These are phyloP conservation scores for Sparidentex hasta DNA, from an alignment of 2,797 vertebrate species.

Conservation along the genomic window DNA sequence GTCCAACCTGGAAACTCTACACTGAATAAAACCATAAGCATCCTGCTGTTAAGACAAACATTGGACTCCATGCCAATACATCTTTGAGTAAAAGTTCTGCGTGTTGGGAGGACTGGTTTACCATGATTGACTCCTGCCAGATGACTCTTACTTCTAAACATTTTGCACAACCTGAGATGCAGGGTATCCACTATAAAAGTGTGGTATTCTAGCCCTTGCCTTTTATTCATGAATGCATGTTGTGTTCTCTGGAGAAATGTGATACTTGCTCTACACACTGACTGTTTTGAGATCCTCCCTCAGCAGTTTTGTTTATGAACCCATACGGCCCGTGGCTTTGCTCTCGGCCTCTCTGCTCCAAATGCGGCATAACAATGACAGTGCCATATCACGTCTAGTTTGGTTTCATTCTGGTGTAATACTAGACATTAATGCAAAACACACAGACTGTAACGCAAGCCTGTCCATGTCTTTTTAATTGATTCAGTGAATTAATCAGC, in stretches of 20 bases:
- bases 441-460: conserved; percentile 59
- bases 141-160: conserved; percentile 55
- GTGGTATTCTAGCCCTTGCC: conserved; percentile 42
- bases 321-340: conserved; percentile 27
- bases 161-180: conserved; percentile 65
- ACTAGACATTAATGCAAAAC: conserved; percentile 53
- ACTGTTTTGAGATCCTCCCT: conserved; percentile 51
- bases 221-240: conserved; percentile 70
- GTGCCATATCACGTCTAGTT: conserved; percentile 33
- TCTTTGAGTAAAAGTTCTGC: conserved; percentile 12
- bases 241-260: conserved; percentile 54
- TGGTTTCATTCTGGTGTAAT: conserved; percentile 65
- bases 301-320: conserved; percentile 54
- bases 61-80: accelerated
- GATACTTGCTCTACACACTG: conserved; percentile 51
- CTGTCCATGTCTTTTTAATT: conserved; percentile 69
- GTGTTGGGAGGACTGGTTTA: conserved; percentile 31
- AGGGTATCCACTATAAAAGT: conserved; percentile 47
- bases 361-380: conserved; percentile 51
- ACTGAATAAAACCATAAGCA: background rate
- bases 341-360: conserved; percentile 35
- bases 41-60: conserved; percentile 11
- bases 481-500: conserved; percentile 64
- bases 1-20: background rate
- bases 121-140: conserved; percentile 22